Percentiles rank a stretch among this genome's conserved stretches.
phyloP scores from a whole-genome alignment of 2,113 vertebrate genomes.

The Nesogale talazaci region DNA sequence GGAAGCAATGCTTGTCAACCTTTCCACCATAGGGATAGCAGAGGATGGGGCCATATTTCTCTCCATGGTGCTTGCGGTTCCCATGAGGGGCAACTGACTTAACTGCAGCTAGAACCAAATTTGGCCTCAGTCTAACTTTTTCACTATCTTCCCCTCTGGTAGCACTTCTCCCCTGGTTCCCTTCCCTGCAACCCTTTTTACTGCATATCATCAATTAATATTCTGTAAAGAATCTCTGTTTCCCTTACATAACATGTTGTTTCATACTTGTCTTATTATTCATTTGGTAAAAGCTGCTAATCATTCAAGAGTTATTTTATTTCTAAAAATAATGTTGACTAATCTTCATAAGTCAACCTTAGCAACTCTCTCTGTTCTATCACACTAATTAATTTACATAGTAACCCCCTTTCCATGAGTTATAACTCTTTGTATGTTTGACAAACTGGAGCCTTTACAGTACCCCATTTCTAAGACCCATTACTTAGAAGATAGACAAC shows the following conservation, averaged over 20 bases:
- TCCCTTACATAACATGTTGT: background rate
- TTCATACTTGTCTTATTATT: background rate
- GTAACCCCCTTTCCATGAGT: background rate
- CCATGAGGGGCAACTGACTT: background rate
- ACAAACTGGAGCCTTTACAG: background rate
- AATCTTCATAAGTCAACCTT: background rate
- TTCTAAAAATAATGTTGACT: background rate
- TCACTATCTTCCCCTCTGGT: background rate
- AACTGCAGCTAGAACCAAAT: background rate
- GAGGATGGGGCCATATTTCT: background rate
- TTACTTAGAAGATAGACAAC: background rate
- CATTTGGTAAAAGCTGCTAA: slow-evolving; percentile 9
- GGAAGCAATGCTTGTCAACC: too few species aligned
- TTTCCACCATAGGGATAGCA: too few species aligned
- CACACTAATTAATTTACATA: background rate
- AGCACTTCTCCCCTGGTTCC: too few species aligned
- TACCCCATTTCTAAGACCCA: background rate
- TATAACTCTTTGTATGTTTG: background rate
- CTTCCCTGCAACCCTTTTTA: too few species aligned
- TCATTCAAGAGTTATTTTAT: background rate
- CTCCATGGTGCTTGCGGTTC: background rate
- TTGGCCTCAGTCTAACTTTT: background rate
- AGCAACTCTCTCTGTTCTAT: too few species aligned
- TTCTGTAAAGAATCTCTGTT: background rate
- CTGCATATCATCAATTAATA: background rate